Percentiles rank a stretch among this genome's conserved stretches.
Evolutionary conservation across 1,140 invertebrate genomes (phyloP).

Genomic region (Drosophila cardini): DNA sequence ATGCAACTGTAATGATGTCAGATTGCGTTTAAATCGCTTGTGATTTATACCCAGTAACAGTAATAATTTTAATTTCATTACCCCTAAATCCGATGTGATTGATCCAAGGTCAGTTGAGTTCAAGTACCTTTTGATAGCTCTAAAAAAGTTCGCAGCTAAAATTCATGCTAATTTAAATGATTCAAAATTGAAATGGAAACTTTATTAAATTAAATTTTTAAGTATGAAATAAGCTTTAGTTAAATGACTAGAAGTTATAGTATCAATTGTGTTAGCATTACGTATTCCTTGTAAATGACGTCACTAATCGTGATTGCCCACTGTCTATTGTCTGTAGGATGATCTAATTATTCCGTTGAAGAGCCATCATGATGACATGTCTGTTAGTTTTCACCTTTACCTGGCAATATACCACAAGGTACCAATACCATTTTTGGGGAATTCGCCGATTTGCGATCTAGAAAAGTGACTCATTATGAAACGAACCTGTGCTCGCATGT

Average conservation of each 20-base stretch:
- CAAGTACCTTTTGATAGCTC: neutral
- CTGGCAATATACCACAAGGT: slow-evolving; percentile 2
- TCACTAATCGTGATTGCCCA: slow-evolving; percentile 9
- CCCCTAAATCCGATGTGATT: neutral
- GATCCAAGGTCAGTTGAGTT: slow-evolving; percentile 1
- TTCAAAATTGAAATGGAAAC: neutral
- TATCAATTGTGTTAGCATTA: neutral
- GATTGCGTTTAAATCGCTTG: neutral
- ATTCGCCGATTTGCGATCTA: slow-evolving; percentile 5
- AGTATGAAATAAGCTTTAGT: too few species aligned
- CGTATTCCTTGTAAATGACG: slow-evolving; percentile 1
- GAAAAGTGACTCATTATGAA: slow-evolving; percentile 34
- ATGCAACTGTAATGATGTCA: slow-evolving; percentile 18
- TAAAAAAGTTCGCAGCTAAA: neutral
- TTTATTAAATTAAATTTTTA: too few species aligned
- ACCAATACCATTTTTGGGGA: slow-evolving; percentile 17
- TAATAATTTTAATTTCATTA: slow-evolving; percentile 6
- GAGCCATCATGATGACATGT: slow-evolving; percentile 30
- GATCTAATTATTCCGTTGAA: slow-evolving; percentile 62
- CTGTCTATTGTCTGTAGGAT: slow-evolving; percentile 31
- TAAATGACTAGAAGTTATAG: neutral
- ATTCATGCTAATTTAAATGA: neutral
- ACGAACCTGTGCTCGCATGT: slow-evolving; percentile 14
- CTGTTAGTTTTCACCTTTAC: slow-evolving; percentile 6
- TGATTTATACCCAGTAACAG: slow-evolving; percentile 11